Base-by-base conservation (phyloP, 2,888 invertebrate genomes). In the Venusia cambrica region DNA sequence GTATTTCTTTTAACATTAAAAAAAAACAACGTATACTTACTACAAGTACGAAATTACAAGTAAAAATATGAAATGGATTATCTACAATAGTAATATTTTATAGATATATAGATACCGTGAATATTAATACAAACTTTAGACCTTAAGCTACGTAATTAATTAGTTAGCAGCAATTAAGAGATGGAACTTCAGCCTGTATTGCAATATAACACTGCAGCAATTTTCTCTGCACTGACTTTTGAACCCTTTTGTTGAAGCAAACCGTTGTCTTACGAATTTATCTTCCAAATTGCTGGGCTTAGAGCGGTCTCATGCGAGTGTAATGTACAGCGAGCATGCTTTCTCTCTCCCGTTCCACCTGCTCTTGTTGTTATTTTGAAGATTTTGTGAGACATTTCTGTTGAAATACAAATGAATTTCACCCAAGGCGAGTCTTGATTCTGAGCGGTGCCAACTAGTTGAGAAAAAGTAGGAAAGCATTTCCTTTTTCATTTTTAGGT, bases 101-200 rank as follows among this genome's bases (percentile, higher is more conserved):
- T n/a, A n/a, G n/a, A n/a, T n/a, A n/a, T n/a, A n/a, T n/a, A n/a
- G n/a, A n/a, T n/a, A n/a, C n/a, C n/a, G n/a, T n/a, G n/a, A n/a
- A n/a, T n/a, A n/a, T n/a, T n/a, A n/a, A n/a, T n/a, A n/a, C n/a
- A n/a, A n/a, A n/a, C n/a, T n/a, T n/a, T n/a, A n/a, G n/a, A n/a
- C n/a, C n/a, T 62, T 62, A 71, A 70, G 64, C 60, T 70, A 60
- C 60, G 74, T 76, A 76, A 76, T 78, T 70, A 78, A 77, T 80
- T 80, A 77, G 78, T 80, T 75, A 77, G 70, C 57, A 60, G 52
- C 47, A n/a, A n/a, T n/a, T n/a, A n/a, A n/a, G 63, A 67, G 70
- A 72, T 74, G 69, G 67, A 73, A 70, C 68, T 71, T 70, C 58
- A 62, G 57, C 62, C 59, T 62, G 58, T 14, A 62, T 61, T 69